Base-by-base conservation (phyloP, 1,140 invertebrate species). In the Macrosteles quadrilineatus region DNA sequence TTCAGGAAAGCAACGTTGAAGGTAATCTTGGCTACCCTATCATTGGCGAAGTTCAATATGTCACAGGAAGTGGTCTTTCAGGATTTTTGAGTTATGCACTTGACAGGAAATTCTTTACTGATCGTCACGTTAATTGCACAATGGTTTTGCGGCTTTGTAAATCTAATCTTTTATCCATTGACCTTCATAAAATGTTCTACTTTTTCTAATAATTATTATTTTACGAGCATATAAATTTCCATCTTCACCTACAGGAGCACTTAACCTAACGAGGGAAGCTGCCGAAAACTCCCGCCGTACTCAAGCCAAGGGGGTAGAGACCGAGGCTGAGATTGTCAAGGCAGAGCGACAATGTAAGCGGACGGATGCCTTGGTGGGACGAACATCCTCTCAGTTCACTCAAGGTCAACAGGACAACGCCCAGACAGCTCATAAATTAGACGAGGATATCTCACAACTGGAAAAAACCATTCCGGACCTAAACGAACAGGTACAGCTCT, bases 1-100 rank as follows among this genome's bases (percentile, higher is more conserved):
- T 99, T 29, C 95, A 98, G 80, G 96, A 98, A 82, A 92, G 91
- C 2, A 96, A 98, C 81, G 92, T 98, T 40, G 93, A 96, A 83
- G 96, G 86, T 86, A 74, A 36, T 36, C 4, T 36, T 36, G 32
- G 32, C n/a, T n/a, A n/a, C n/a, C n/a, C n/a, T 70, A 57, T 21
- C 1, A 50, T n/a, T n/a, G n/a, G n/a, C n/a, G n/a, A n/a, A n/a
- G n/a, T n/a, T n/a, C n/a, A n/a, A n/a, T n/a, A n/a, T n/a, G n/a
- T n/a, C n/a, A n/a, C n/a, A n/a, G n/a, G n/a, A n/a, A n/a, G n/a
- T n/a, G n/a, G n/a, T n/a, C n/a, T n/a, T n/a, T n/a, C n/a, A n/a
- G n/a, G n/a, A n/a, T n/a, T n/a, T n/a, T n/a, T n/a, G n/a, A n/a
- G n/a, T n/a, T n/a, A n/a, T n/a, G n/a, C n/a, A n/a, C n/a, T n/a